Evolutionary conservation across 2,888 invertebrate genomes (phyloP).

Genomic region (Drosophila siamana): DNA sequence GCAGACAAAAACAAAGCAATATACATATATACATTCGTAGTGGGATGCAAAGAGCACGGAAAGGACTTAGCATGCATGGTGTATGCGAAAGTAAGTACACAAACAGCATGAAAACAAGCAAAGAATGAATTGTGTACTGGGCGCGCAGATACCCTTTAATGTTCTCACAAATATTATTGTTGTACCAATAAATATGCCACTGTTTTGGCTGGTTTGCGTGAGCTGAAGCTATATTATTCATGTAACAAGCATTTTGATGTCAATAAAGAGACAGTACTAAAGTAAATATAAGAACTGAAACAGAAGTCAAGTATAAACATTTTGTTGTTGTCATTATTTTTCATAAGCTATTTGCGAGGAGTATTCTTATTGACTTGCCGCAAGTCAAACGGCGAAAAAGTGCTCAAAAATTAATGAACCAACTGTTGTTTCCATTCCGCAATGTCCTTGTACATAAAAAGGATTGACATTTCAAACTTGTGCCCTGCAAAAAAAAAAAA

Average conservation of each 20-base stretch:
- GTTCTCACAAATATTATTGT: not conserved
- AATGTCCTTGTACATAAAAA: slow-evolving; percentile 55
- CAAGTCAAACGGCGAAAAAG: slow-evolving; percentile 45
- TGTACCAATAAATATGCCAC: not conserved
- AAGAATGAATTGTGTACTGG: not conserved
- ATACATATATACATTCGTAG: not conserved
- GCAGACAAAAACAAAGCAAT: slow-evolving; percentile 19
- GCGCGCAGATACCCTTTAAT: slow-evolving; percentile 3
- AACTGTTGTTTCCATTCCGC: slow-evolving; percentile 60
- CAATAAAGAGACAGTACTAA: slow-evolving; percentile 1
- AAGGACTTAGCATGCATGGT: slow-evolving; percentile 51
- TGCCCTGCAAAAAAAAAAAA: slow-evolving; percentile 42
- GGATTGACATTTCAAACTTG: slow-evolving; percentile 62
- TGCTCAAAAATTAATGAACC: slow-evolving; percentile 73
- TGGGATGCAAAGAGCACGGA: not conserved
- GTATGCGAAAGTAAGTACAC: slow-evolving; percentile 61
- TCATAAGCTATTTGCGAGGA: slow-evolving; percentile 1
- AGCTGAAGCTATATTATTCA: not conserved
- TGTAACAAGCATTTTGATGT: not conserved
- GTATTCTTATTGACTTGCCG: slow-evolving; percentile 35
- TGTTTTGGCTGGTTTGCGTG: not conserved
- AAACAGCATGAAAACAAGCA: not conserved
- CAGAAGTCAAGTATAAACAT: slow-evolving; percentile 11
- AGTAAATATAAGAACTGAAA: slow-evolving; percentile 31
- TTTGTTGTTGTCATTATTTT: slow-evolving; percentile 6